Percentiles rank a stretch among this genome's conserved stretches.
These are phyloP conservation scores for Danaus plexippus DNA, from an alignment of 1,140 invertebrate species.

Conservation along the genomic window DNA sequence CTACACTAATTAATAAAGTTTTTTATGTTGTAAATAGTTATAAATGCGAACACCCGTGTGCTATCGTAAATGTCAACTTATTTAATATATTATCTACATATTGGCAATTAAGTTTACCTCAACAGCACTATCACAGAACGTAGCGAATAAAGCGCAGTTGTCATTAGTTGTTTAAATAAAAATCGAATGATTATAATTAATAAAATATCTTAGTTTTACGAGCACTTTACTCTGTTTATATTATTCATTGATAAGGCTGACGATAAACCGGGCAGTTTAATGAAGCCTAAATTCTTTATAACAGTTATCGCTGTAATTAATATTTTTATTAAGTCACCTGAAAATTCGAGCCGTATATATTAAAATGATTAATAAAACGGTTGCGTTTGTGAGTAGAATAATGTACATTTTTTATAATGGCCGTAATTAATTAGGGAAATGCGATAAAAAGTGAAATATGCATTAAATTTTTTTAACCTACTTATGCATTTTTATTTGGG, in stretches of 20 bases:
- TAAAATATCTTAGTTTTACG: conserved; percentile 18
- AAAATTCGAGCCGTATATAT: conserved; percentile 28
- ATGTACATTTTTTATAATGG: conserved; percentile 22
- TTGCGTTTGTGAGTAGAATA: conserved; percentile 25
- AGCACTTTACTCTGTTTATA: conserved; percentile 15
- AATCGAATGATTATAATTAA: conserved; percentile 11
- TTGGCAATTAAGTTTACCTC: too few relatives aligned
- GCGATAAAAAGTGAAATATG: conserved; percentile 19
- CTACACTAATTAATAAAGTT: too few relatives aligned
- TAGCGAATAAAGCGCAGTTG: too few relatives aligned
- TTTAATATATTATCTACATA: too few relatives aligned
- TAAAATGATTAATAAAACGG: conserved; percentile 34
- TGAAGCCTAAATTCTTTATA: conserved; percentile 25
- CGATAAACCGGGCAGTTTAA: conserved; percentile 17
- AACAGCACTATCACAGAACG: too few relatives aligned
- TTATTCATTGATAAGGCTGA: conserved; percentile 12
- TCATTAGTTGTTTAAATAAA: too few relatives aligned
- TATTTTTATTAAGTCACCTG: conserved; percentile 38
- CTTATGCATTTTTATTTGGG: neutral
- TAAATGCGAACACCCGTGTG: too few relatives aligned
- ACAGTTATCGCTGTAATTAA: conserved; percentile 49
- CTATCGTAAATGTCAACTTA: too few relatives aligned
- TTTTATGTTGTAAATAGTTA: too few relatives aligned
- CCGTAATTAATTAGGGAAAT: conserved; percentile 29
- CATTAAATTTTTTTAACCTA: conserved; percentile 14